phyloP scores from a whole-genome alignment of 2,797 vertebrate species.

The Botia kubotai region DNA sequence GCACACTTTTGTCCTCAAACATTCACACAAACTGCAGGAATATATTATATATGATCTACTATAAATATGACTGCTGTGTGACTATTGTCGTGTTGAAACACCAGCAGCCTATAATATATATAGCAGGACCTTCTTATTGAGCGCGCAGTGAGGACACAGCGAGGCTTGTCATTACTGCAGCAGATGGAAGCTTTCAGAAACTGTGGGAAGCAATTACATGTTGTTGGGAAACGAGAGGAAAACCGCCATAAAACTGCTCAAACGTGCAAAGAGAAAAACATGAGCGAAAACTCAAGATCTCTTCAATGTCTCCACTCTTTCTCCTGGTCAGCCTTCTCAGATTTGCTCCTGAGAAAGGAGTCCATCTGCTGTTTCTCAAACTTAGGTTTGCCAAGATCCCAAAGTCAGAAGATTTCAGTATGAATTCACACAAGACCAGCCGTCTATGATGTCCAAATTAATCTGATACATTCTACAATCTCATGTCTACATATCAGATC shows the following conservation, averaged over 20 bases:
- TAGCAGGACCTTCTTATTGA: not conserved
- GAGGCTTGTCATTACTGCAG: conserved; percentile 76
- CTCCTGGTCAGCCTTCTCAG: no score
- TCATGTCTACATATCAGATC: no score
- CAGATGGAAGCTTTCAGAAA: conserved; percentile 72
- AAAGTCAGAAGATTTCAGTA: not conserved
- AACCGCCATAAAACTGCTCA: conserved; percentile 63
- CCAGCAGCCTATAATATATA: not conserved
- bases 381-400: not conserved
- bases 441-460: no score
- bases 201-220: conserved; percentile 75
- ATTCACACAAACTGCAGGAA: not conserved
- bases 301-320: no score
- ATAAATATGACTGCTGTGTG: not conserved
- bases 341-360: no score
- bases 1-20: not conserved
- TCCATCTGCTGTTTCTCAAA: not conserved
- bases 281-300: not conserved
- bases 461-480: no score
- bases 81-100: not conserved
- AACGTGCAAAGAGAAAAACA: not conserved
- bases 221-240: conserved; percentile 67
- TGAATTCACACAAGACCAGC: no score
- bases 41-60: no score
- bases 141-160: conserved; percentile 44